Base-by-base conservation (phyloP, 1,140 invertebrate species). In the Andricus grossulariae region DNA sequence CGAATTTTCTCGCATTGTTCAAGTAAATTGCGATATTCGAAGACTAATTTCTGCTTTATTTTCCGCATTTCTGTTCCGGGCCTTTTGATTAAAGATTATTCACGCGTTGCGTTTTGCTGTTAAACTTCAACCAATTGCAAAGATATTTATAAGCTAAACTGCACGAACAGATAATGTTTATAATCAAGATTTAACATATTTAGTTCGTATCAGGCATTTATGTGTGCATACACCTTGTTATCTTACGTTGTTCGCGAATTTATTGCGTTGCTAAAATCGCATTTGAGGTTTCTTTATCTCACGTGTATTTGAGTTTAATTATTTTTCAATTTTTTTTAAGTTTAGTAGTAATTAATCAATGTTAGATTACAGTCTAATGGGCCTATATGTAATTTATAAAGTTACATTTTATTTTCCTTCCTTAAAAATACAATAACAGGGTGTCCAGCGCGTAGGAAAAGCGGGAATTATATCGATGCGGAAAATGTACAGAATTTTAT, bases 31-130 rank as follows among this genome's bases (percentile, higher is more conserved):
- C 21, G 21, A 60, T 32, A 60, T 25, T 32, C 15, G 25, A 60
- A 60, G 32, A 66, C 39, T 45, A 10, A 1, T 39, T 39, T 10
- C 39, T 39, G 57, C 57, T 66, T 66, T 39, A 32, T 39, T 32
- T 66, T 39, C 57, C 57, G 57, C 57, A 66, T 66, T 66, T 39
- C 25, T 66, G 57, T 66, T 66, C 39, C 39, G 25, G 57, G 32
- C 6, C 25, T 66, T 39, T 66, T 66, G 32, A 66, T 66, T 39
- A 66, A 66, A 39, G 60, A 66, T 66, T 66, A 66, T 15, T 7
- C 16, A 66, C 57, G 57, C 25, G 57, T 32, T 66, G 39, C 7
- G 2, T 45, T 45, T 45, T 45, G 39, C 39, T 66, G 25, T 32
- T 13, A 0, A 32, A 16, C 16, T 39, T 66, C 54, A 57, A 21